Evolutionary conservation across 2,888 invertebrate species (phyloP), one percentile per base, ranked within the genome.

Genomic region (Tetheella fluctuosa): DNA sequence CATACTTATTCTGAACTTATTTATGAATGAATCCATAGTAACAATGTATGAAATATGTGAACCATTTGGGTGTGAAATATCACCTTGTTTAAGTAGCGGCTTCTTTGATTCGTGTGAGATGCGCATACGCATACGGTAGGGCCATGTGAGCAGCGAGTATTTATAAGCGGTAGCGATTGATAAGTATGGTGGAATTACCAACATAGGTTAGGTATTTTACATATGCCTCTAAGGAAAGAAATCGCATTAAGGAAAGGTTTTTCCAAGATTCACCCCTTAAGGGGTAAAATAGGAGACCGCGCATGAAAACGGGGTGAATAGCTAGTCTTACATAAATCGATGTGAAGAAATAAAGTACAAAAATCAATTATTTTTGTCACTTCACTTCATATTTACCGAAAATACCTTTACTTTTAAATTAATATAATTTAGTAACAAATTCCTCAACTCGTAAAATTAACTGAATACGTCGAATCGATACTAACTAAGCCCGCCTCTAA

Each of bases 1-100:
- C 55, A 37, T n/a, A 48, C 48, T 48, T 48, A 48, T 48, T 48
- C 48, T 48, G 17, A 20, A 48, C 48, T 48, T 67, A 42, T 60
- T 54, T 63, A 65, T 69, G 70, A 70, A 69, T 70, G 66, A 69
- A 66, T 52, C 5, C 0, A 39, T 5, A 39, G 63, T 60, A n/a
- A 62, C 71, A 69, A 73, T 76, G 70, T 67, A 69, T 70, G 64
- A 59, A 64, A 66, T 70, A 66, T 64, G 64, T 70, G 64, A 69
- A 70, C 73, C 76, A 69, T 68, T 78, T 65, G 67, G 67, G 84
- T 81, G 84, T 83, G 73, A 84, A 85, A 81, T 84, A 74, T 85
- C 73, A 66, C 73, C 68, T 77, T 84, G 77, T 86, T 81, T 83
- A 84, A 77, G 81, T 85, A 88, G 90, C 90, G 91, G 90, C 73